Base-by-base conservation (phyloP, 1,140 invertebrate species). In the Metaphire vulgaris region DNA sequence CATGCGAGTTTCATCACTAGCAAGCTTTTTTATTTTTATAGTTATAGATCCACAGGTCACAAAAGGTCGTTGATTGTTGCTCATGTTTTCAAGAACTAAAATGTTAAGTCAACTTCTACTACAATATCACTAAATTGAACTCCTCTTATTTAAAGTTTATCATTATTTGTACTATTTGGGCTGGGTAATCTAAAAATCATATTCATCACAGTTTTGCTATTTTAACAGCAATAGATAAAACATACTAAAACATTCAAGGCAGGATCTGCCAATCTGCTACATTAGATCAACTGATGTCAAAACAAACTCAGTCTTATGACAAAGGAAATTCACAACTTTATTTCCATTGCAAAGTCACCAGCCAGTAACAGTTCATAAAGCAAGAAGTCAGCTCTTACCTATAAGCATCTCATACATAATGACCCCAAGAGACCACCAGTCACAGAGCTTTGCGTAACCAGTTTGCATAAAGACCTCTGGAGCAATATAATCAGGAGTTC, bases 381-480 rank as follows among this genome's bases (percentile, higher is more conserved):
- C 6, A 56, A 12, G 41, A 56, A 56, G 21, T 56, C 21, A 56
- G 21, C 21, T 56, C 87, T 83, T 85, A 91, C 92, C 97, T 87
- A 99, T 99, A 74, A 99, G 89, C 98, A 99, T 99, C 89, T 99
- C 98, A 87, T 98, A 99, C 97, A 99, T 99, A 80, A 99, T 99
- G 69, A 99, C 97, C 68, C 98, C 98, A 68, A 99, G 88, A 74
- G 95, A 98, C 98, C 97, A 99, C 93, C 96, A 99, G 88, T 99
- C 98, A 83, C 97, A 99, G 72, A 94, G 92, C 41, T 93, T 92
- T 1, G 93, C 95, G 86, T 99, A 99, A 73, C 98, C 98, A 33
- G 95, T 97, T 88, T 98, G 96, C 81, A 97, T 90, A 87, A 99
- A 90, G 66, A 98, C 96, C 89, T 95, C 93, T 15, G 97, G 97